A percentile compares a stretch with the other conserved stretches of the same genome.
Conservation (phyloP, 2,888 invertebrate genomes). For the Trissonchulus sp. region DNA sequence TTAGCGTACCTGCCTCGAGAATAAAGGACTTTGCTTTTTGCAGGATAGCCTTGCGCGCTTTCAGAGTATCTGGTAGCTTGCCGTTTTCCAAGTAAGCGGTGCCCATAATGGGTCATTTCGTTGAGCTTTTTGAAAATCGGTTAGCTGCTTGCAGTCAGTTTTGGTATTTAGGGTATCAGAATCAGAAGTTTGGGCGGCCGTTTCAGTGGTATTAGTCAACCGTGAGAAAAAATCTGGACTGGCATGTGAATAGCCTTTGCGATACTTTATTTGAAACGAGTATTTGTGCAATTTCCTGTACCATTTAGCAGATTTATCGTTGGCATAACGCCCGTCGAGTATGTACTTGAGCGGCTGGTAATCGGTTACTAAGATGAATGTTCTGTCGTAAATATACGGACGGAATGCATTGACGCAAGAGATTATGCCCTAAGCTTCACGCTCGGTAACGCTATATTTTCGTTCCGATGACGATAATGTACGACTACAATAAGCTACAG, state of each 20-base stretch:
- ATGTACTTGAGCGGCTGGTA: not conserved
- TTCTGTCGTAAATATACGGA: not conserved
- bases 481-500: slow-evolving; percentile 1
- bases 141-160: too few species aligned
- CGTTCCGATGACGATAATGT: not conserved
- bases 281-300: not conserved
- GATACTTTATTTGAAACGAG: not conserved
- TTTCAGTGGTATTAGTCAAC: not conserved
- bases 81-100: slow-evolving; percentile 5
- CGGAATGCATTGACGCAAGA: not conserved
- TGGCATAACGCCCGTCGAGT: not conserved
- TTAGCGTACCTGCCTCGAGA: not conserved
- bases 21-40: not conserved
- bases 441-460: slow-evolving; percentile 7
- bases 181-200: too few species aligned
- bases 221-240: slow-evolving; percentile 14
- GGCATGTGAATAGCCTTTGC: not conserved
- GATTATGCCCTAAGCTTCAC: not conserved
- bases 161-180: too few species aligned
- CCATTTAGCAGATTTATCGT: slow-evolving; percentile 14
- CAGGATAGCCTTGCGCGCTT: not conserved
- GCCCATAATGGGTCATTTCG: too few species aligned
- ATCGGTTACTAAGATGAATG: not conserved
- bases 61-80: not conserved
- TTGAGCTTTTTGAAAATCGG: too few species aligned